Percentiles rank a stretch among this genome's conserved stretches.
Conservation (phyloP, 2,797 vertebrate genomes). For the Enteromius paludinosus region DNA sequence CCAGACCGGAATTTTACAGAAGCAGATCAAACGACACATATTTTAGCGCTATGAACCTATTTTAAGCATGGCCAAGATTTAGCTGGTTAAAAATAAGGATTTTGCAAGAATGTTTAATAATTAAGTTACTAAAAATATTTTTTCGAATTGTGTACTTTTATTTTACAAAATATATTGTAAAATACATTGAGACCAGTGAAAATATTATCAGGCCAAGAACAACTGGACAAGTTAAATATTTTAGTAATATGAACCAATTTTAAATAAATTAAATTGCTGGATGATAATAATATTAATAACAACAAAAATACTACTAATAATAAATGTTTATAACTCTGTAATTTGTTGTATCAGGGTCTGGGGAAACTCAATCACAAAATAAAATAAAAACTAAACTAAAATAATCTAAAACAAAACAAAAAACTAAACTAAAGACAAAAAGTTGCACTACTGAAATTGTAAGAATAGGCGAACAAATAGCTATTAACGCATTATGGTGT, state of each 20-base stretch:
- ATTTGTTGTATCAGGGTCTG: background rate
- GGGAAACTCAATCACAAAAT: background rate
- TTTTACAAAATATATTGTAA: background rate
- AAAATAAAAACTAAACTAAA: background rate
- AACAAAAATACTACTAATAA: background rate
- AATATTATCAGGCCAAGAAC: background rate
- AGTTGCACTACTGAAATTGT: too few relatives aligned
- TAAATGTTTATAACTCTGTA: background rate
- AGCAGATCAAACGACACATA: slow-evolving; percentile 14
- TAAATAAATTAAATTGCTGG: background rate
- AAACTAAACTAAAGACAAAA: background rate
- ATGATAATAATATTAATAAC: background rate
- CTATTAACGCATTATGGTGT: slow-evolving; percentile 11
- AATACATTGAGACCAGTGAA: background rate
- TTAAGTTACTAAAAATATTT: too few relatives aligned
- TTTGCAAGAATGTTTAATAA: background rate
- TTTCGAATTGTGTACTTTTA: background rate
- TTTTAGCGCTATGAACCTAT: background rate
- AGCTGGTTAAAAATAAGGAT: background rate
- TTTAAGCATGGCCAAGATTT: background rate
- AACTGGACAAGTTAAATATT: background rate
- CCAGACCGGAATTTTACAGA: slow-evolving; percentile 10
- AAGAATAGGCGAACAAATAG: background rate
- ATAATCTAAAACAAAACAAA: background rate
- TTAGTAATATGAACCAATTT: background rate